phyloP scores from a whole-genome alignment of 2,113 vertebrate genomes.

The Odocoileus hemionus region DNA sequence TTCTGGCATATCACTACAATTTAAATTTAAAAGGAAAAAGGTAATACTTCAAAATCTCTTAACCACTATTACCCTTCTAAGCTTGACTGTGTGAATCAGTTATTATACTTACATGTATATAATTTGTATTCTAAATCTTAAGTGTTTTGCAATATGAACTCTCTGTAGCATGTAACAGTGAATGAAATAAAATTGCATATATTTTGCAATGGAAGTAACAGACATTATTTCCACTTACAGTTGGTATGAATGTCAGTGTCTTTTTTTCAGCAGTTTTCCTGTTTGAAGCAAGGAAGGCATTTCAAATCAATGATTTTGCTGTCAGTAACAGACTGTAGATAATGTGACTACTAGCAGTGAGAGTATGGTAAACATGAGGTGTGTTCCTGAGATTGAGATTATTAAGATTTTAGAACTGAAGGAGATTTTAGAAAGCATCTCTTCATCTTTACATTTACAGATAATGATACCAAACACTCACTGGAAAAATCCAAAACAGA shows the following conservation, averaged over 20 bases:
- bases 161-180: neutral
- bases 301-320: slow-evolving; percentile 28
- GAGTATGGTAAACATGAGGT: neutral
- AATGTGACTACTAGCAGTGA: slow-evolving; percentile 20
- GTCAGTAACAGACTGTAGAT: neutral
- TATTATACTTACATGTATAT: neutral
- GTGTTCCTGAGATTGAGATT: neutral
- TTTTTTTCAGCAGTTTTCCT: slow-evolving; percentile 37
- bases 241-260: neutral
- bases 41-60: neutral
- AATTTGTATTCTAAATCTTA: slow-evolving; percentile 41
- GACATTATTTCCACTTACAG: slow-evolving; percentile 29
- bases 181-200: slow-evolving; percentile 44
- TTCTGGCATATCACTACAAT: neutral
- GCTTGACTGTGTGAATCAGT: neutral
- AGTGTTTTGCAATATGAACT: slow-evolving; percentile 23
- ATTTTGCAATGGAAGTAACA: slow-evolving; percentile 6
- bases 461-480: slow-evolving; percentile 21
- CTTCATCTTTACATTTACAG: neutral
- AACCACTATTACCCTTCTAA: slow-evolving; percentile 25
- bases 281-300: slow-evolving; percentile 27
- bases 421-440: slow-evolving; percentile 23
- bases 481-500: slow-evolving; percentile 31
- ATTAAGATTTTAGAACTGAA: slow-evolving; percentile 27
- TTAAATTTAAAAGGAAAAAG: slow-evolving; percentile 43